Conservation (phyloP, 2,113 vertebrate genomes). For the Mungos mungo region DNA sequence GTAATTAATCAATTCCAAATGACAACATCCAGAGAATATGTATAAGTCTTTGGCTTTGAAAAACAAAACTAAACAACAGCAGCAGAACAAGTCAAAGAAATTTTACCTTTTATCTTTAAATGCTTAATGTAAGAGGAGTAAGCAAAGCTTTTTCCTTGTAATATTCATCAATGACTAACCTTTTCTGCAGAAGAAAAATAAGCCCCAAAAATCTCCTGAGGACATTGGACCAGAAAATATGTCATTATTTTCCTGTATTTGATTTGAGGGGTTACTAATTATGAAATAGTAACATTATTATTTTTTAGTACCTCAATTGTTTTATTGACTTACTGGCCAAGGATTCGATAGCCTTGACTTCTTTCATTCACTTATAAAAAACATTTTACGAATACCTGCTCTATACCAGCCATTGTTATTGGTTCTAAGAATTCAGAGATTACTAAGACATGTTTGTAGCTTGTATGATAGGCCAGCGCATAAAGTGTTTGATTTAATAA, state of each 20-base stretch:
- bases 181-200: slow-evolving; percentile 10
- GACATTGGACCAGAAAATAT: not conserved
- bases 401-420: not conserved
- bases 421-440: not conserved
- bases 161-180: not conserved
- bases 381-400: not conserved
- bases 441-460: not conserved
- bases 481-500: not conserved
- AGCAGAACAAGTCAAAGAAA: not conserved
- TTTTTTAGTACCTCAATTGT: slow-evolving; percentile 1
- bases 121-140: not conserved
- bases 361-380: slow-evolving; percentile 28
- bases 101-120: slow-evolving; percentile 11
- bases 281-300: not conserved
- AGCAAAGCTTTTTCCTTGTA: not conserved
- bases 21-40: not conserved
- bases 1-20: slow-evolving; percentile 14
- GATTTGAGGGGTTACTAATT: not conserved
- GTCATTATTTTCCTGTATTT: slow-evolving; percentile 10
- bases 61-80: not conserved
- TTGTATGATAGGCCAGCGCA: not conserved
- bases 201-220: not conserved
- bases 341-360: not conserved
- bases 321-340: not conserved
- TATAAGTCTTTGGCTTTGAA: not conserved